Evolutionary conservation across 2,797 vertebrate genomes (phyloP).

Genomic region (Lycodopsis pacificus): DNA sequence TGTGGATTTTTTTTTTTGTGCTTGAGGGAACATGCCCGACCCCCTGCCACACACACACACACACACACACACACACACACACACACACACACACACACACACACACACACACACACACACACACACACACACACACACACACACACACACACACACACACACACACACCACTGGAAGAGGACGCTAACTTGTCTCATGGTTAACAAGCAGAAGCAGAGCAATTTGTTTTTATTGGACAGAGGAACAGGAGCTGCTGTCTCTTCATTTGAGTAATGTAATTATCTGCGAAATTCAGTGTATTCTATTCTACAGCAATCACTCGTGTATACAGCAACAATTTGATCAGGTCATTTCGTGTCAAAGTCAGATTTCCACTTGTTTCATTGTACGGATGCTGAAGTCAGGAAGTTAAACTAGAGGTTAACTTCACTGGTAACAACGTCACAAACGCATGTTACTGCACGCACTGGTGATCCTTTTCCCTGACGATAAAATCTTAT

Average conservation of each 20-base stretch:
- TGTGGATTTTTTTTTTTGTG: constrained; percentile 36
- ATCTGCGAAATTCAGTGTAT: not conserved
- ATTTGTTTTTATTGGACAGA: constrained; percentile 38
- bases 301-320: not conserved
- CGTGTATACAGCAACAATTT: not conserved
- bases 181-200: constrained; percentile 31
- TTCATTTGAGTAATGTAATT: constrained; percentile 12
- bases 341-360: not conserved
- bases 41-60: constrained; percentile 7
- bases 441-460: too few species aligned
- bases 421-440: not conserved
- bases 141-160: constrained; percentile 9
- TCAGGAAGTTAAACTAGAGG: too few species aligned
- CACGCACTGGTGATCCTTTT: not conserved
- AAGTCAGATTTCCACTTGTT: not conserved
- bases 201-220: constrained; percentile 41
- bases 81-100: constrained; percentile 25
- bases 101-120: constrained; percentile 21
- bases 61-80: constrained; percentile 9
- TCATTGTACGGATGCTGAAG: not conserved
- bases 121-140: constrained; percentile 28
- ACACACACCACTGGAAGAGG: constrained; percentile 24
- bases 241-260: constrained; percentile 26
- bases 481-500: too few species aligned
- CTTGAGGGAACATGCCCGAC: constrained; percentile 37